A percentile compares a stretch with the other conserved stretches of the same genome.
phyloP scores from a whole-genome alignment of 64 coral and sea anemone genomes.

The Orbicella faveolata region DNA sequence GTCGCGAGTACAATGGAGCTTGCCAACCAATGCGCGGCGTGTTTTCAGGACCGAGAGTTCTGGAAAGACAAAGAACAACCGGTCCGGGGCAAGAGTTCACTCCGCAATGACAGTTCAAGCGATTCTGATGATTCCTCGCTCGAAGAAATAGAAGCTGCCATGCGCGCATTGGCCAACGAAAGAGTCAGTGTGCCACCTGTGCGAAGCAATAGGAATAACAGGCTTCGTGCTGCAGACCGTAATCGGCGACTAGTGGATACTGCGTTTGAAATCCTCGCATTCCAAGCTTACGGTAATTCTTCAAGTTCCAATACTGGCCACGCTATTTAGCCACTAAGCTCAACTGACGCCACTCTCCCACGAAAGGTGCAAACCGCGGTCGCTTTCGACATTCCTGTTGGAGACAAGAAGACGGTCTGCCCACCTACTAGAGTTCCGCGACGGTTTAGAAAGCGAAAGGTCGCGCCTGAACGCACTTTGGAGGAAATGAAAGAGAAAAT shows the following conservation, averaged over 20 bases:
- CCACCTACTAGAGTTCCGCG: not conserved
- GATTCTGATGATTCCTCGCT: not conserved
- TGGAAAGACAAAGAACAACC: not conserved
- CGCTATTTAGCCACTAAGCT: not conserved
- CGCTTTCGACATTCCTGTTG: slow-evolving; percentile 3
- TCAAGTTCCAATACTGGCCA: not conserved
- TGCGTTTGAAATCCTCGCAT: not conserved
- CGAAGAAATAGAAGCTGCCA: not conserved
- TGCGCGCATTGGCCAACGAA: not conserved
- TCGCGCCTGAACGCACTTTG: not conserved
- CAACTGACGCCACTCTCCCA: not conserved
- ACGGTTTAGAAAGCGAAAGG: not conserved
- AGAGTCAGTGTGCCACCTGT: too few relatives aligned
- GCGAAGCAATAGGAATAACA: not conserved
- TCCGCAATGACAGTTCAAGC: not conserved
- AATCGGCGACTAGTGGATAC: not conserved
- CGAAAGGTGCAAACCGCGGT: not conserved
- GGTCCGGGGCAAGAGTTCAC: not conserved
- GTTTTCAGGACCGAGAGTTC: not conserved
- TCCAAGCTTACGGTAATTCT: not conserved
- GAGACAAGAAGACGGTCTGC: not conserved
- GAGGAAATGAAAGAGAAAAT: not conserved
- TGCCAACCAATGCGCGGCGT: too few relatives aligned
- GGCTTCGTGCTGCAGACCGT: not conserved
- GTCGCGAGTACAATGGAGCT: not conserved